Conservation (phyloP, 2,888 invertebrate genomes). For the Chloroclysta siterata region DNA sequence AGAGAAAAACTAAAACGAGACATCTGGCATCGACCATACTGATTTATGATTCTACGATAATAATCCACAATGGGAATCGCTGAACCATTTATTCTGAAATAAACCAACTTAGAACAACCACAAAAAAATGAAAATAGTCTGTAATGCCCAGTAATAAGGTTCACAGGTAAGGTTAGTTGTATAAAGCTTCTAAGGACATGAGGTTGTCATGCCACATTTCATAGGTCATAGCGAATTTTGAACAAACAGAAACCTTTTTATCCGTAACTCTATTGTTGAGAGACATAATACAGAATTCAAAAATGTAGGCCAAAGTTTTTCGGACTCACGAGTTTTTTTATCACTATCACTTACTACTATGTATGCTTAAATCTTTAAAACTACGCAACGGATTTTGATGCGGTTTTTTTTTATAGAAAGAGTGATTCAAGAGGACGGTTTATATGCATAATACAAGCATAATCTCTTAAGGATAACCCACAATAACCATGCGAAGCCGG, state of each 20-base stretch:
- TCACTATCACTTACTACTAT: too few species aligned
- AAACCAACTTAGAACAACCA: slow-evolving; percentile 10
- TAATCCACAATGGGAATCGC: slow-evolving; percentile 31
- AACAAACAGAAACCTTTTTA: slow-evolving; percentile 35
- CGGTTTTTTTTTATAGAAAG: too few species aligned
- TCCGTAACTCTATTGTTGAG: slow-evolving; percentile 31
- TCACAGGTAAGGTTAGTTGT: slow-evolving; percentile 9
- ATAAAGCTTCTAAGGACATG: slow-evolving; percentile 22
- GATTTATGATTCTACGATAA: slow-evolving; percentile 36
- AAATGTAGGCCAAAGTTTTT: background rate
- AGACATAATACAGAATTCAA: slow-evolving; percentile 32
- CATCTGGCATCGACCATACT: slow-evolving; percentile 37
- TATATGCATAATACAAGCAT: too few species aligned
- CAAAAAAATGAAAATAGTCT: slow-evolving; percentile 14
- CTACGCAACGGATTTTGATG: too few species aligned
- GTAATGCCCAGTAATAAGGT: slow-evolving; percentile 11
- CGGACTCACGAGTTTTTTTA: too few species aligned
- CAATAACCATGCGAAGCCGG: too few species aligned
- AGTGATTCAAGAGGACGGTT: too few species aligned
- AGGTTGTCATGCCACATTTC: slow-evolving; percentile 30
- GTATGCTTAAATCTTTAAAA: too few species aligned
- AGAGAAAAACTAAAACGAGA: slow-evolving; percentile 28
- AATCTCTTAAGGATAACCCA: too few species aligned
- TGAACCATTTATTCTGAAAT: slow-evolving; percentile 34
- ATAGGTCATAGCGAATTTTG: slow-evolving; percentile 38